Conservation (phyloP, 2,797 vertebrate genomes). For the Anguilla pacifica region DNA sequence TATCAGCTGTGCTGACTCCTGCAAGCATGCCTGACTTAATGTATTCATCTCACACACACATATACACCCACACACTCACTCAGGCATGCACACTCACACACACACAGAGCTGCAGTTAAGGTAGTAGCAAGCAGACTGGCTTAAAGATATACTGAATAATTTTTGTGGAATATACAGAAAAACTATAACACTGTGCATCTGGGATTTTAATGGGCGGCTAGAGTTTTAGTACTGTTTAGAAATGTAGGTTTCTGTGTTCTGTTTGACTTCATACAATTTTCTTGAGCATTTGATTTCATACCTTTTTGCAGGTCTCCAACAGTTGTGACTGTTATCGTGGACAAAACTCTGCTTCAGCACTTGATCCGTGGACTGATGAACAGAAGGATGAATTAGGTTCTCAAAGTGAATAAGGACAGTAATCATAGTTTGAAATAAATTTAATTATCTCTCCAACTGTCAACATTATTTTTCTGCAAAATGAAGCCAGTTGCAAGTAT, state of each 20-base stretch:
- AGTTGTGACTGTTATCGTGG: background rate
- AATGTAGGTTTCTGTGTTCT: background rate
- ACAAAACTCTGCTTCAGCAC: background rate
- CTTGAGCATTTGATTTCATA: background rate
- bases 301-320: background rate
- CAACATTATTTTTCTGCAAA: background rate
- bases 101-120: background rate
- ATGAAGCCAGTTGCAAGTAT: background rate
- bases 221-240: background rate
- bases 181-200: background rate
- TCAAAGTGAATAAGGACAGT: background rate
- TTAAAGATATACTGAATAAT: background rate
- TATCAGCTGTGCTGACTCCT: constrained; percentile 45
- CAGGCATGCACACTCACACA: background rate
- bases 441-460: background rate
- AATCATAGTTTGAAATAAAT: background rate
- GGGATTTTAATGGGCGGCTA: background rate
- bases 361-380: background rate
- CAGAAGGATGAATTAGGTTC: background rate
- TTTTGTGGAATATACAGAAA: background rate
- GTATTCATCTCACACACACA: background rate
- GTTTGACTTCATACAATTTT: too few species aligned
- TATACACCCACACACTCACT: background rate
- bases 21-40: background rate
- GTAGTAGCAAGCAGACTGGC: background rate